phyloP scores from a whole-genome alignment of 2,888 invertebrate genomes.

The Stenoptilia bipunctidactyla region DNA sequence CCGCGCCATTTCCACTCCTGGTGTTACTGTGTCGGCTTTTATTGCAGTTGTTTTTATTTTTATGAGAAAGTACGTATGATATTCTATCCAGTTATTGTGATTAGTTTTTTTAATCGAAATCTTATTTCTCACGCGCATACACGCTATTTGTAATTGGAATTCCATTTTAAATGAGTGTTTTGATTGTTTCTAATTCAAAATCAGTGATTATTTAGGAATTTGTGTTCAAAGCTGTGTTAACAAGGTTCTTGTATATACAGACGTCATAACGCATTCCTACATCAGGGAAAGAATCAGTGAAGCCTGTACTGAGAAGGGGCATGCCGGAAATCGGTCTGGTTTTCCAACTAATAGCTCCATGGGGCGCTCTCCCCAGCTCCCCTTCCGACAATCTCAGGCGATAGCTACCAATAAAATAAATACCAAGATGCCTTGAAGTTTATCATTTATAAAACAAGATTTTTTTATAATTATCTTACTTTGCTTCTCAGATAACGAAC shows the following conservation, averaged over 20 bases:
- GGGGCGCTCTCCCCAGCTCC: slow-evolving; percentile 21
- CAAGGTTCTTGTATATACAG: too few species aligned
- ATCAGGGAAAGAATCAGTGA: slow-evolving; percentile 16
- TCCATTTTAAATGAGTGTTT: neutral
- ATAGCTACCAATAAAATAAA: neutral
- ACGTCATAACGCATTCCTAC: too few species aligned
- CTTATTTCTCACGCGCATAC: neutral
- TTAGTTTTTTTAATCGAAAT: slow-evolving; percentile 1
- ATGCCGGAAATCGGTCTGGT: slow-evolving; percentile 39
- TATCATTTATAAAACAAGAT: too few species aligned
- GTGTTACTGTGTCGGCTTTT: slow-evolving; percentile 40
- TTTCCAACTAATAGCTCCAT: slow-evolving; percentile 44
- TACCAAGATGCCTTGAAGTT: too few species aligned
- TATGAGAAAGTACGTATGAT: slow-evolving; percentile 4
- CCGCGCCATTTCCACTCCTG: slow-evolving; percentile 52
- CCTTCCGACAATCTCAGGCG: neutral
- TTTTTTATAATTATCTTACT: too few species aligned
- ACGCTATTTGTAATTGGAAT: slow-evolving; percentile 3
- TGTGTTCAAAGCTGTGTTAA: too few species aligned
- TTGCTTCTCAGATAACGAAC: too few species aligned
- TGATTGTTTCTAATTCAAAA: too few species aligned
- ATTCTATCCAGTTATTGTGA: neutral
- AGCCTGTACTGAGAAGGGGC: slow-evolving; percentile 16
- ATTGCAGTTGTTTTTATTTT: slow-evolving; percentile 19
- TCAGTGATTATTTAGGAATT: too few species aligned